Conservation (phyloP, 2,113 vertebrate species). For the Tragelaphus imberbis region DNA sequence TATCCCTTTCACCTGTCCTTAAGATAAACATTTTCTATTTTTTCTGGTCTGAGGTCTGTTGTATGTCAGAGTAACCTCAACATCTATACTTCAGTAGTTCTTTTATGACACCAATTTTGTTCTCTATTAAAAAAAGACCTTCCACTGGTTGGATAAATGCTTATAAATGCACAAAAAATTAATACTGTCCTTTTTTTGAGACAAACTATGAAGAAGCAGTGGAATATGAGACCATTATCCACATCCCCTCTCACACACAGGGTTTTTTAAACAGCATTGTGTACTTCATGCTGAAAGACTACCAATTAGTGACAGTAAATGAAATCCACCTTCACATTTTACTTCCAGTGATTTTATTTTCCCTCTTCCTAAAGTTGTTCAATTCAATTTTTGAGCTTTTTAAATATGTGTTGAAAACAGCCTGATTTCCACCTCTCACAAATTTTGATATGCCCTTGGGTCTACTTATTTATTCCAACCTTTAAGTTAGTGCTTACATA, state of each 20-base stretch:
- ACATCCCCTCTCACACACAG: neutral
- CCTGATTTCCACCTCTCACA: neutral
- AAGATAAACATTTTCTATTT: neutral
- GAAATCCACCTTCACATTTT: neutral
- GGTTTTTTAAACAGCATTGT: neutral
- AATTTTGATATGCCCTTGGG: neutral
- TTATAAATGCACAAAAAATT: constrained; percentile 5
- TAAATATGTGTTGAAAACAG: neutral
- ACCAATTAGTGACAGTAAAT: constrained; percentile 32
- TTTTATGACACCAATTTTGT: neutral
- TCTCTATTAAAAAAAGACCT: neutral
- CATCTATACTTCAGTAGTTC: neutral
- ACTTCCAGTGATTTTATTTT: neutral
- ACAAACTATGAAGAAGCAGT: neutral
- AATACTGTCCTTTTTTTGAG: constrained; percentile 19
- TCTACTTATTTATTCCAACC: neutral
- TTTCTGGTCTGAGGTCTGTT: neutral
- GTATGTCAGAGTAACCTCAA: neutral
- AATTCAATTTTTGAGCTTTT: neutral
- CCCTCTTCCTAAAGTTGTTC: neutral
- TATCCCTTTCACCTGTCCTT: neutral
- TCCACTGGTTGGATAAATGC: neutral
- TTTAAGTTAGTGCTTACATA: neutral
- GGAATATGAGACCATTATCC: neutral
- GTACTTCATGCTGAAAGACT: neutral